Percentiles rank a stretch among this genome's conserved stretches.
Conservation (phyloP, 2,888 invertebrate species). For the Euzophera pinguis region DNA sequence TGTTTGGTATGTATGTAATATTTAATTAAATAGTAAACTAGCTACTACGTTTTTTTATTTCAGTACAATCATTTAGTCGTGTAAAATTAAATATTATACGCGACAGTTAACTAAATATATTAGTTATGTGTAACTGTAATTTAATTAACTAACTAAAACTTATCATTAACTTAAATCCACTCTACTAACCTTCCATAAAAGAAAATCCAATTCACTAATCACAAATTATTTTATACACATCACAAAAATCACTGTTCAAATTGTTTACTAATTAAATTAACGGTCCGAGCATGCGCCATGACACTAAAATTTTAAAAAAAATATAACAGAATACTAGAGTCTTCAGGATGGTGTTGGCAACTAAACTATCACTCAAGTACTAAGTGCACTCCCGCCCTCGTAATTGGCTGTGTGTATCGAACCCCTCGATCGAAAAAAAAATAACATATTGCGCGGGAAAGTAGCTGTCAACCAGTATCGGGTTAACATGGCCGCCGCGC, state of each 20-base stretch:
- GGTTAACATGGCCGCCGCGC: slow-evolving; percentile 57
- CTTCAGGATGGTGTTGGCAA: slow-evolving; percentile 61
- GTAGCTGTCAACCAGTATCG: slow-evolving; percentile 66
- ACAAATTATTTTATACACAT: slow-evolving; percentile 41
- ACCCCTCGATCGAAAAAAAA: slow-evolving; percentile 71
- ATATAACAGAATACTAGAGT: slow-evolving; percentile 47
- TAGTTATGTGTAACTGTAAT: no score
- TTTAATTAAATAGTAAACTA: no score
- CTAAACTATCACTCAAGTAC: slow-evolving; percentile 71
- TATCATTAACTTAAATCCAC: no score
- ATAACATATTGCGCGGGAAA: slow-evolving; percentile 77
- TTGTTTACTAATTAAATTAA: slow-evolving; percentile 72
- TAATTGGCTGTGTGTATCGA: slow-evolving; percentile 79
- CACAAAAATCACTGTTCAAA: slow-evolving; percentile 62
- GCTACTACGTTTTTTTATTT: no score
- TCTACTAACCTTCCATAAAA: slow-evolving; percentile 39
- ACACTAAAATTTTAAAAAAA: slow-evolving; percentile 34
- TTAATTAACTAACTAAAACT: no score
- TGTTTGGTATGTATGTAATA: no score
- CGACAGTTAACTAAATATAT: no score
- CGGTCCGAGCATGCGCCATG: slow-evolving; percentile 59
- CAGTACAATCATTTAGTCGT: no score
- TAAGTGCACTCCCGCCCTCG: slow-evolving; percentile 70
- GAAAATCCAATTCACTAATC: slow-evolving; percentile 38
- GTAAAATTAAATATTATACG: no score